phyloP scores from a whole-genome alignment of 2,797 vertebrate genomes.

The Phylloscopus collybita region DNA sequence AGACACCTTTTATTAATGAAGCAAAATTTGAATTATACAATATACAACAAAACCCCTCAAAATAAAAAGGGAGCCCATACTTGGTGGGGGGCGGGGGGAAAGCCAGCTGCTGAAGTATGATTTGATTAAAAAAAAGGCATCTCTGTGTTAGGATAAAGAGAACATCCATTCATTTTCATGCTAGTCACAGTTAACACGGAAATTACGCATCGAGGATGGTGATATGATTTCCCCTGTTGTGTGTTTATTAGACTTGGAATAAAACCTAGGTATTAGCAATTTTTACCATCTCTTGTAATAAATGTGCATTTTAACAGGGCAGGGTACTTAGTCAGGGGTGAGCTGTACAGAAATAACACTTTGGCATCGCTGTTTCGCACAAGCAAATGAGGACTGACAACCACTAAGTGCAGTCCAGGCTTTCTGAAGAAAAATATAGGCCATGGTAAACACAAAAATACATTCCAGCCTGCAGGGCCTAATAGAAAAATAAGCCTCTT shows the following conservation, averaged over 20 bases:
- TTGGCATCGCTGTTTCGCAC: neutral
- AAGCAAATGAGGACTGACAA: constrained; percentile 3
- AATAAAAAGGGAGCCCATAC: neutral
- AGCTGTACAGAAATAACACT: neutral
- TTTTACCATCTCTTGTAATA: neutral
- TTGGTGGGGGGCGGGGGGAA: neutral
- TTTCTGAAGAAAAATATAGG: constrained; percentile 19
- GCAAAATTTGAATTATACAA: neutral
- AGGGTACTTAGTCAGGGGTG: neutral
- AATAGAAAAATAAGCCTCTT: constrained; percentile 7
- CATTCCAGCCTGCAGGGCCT: neutral
- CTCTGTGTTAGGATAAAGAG: neutral
- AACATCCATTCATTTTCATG: neutral
- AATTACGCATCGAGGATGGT: neutral
- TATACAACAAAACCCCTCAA: neutral
- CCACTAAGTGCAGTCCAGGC: neutral
- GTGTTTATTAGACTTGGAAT: neutral
- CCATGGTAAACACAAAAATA: constrained; percentile 36
- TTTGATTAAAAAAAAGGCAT: neutral
- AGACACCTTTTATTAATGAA: neutral
- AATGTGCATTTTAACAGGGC: constrained; percentile 4
- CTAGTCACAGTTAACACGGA: neutral
- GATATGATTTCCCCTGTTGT: neutral
- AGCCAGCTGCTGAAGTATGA: neutral
- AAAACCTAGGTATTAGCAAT: neutral